Percentiles rank a stretch among this genome's conserved stretches.
Conservation (phyloP, 2,888 invertebrate genomes). For the Hololepta plana region DNA sequence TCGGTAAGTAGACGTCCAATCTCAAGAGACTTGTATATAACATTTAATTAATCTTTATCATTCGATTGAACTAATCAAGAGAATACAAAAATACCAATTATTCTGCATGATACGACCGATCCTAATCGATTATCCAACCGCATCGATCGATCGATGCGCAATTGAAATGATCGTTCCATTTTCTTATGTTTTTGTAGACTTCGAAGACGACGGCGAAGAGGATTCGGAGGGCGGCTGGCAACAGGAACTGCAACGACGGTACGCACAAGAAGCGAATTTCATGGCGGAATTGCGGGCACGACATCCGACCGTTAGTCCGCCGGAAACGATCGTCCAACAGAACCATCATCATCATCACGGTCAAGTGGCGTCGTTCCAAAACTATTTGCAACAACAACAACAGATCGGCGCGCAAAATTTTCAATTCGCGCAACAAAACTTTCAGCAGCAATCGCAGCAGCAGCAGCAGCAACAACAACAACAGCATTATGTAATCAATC, state of each 20-base stretch:
- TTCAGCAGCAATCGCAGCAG: conserved; percentile 9
- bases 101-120: conserved; percentile 3
- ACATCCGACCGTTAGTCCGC: conserved; percentile 25
- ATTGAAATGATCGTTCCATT: conserved; percentile 2
- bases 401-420: conserved; percentile 7
- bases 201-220: conserved; percentile 52
- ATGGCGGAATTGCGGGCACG: conserved; percentile 35
- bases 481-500: too few relatives aligned
- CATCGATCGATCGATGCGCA: not conserved
- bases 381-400: conserved; percentile 1
- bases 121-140: conserved; percentile 1
- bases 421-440: conserved; percentile 12
- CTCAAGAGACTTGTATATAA: conserved; percentile 4
- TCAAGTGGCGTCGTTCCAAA: conserved; percentile 18
- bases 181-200: conserved; percentile 30
- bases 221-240: conserved; percentile 37
- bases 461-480: conserved; percentile 8
- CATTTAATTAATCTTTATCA: conserved; percentile 1
- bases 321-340: conserved; percentile 20
- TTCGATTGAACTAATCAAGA: not conserved
- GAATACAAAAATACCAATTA: conserved; percentile 1
- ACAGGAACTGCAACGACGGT: conserved; percentile 36
- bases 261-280: conserved; percentile 38
- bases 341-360: conserved; percentile 19
- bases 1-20: conserved; percentile 32